A percentile compares a stretch with the other conserved stretches of the same genome.
Conservation (phyloP, 2,888 invertebrate species). For the Allacma fusca region DNA sequence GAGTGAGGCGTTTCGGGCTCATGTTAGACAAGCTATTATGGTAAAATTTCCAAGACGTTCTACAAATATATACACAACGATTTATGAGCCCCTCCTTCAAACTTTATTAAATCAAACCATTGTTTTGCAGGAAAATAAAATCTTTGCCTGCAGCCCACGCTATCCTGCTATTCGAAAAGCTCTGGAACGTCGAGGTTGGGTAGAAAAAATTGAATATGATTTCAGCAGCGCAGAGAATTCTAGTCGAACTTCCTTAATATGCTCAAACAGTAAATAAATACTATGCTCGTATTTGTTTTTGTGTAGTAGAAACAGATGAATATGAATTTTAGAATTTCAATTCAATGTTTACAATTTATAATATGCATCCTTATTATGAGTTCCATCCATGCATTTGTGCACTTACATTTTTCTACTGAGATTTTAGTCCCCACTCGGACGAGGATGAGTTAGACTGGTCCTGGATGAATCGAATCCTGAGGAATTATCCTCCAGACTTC, state of each 20-base stretch:
- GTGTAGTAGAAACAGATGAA: no score
- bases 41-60: not conserved
- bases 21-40: not conserved
- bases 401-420: not conserved
- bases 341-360: no score
- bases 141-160: slow-evolving; percentile 8
- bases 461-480: not conserved
- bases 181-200: not conserved
- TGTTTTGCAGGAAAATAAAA: not conserved
- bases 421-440: not conserved
- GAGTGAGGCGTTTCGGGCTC: not conserved
- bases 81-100: no score
- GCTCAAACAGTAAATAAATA: not conserved
- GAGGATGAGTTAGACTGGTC: not conserved
- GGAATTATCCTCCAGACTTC: slow-evolving; percentile 5
- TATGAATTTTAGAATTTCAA: no score
- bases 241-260: not conserved
- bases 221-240: not conserved
- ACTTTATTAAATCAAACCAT: not conserved
- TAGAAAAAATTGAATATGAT: not conserved
- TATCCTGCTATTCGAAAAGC: not conserved
- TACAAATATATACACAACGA: no score
- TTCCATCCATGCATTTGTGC: no score
- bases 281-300: no score
- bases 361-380: not conserved